These are phyloP conservation scores for Phylloscopus whistleri DNA, from an alignment of 2,113 vertebrate species.

Conservation along the genomic window DNA sequence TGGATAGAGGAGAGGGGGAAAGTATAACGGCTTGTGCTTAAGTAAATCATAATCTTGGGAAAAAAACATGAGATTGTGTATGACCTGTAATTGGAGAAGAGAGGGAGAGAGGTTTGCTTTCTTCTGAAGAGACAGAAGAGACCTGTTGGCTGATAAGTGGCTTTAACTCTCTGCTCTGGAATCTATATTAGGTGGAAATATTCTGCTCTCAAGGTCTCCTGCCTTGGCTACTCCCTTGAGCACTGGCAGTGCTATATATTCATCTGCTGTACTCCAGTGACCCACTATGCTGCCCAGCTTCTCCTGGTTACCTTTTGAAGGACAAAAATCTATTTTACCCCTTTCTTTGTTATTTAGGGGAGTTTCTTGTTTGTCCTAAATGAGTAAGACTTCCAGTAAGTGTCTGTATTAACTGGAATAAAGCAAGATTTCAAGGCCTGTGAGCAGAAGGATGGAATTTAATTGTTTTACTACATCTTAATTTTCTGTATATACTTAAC, in stretches of 20 bases:
- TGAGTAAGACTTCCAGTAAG: neutral
- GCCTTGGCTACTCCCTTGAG: neutral
- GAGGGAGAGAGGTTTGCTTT: neutral
- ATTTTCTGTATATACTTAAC: neutral
- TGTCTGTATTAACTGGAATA: neutral
- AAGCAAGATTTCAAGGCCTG: neutral
- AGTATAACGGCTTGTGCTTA: neutral
- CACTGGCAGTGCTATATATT: neutral
- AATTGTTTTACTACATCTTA: neutral
- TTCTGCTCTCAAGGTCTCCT: neutral
- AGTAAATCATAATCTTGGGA: neutral
- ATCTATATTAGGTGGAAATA: neutral
- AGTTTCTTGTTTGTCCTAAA: neutral
- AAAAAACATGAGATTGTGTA: neutral
- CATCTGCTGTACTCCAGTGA: neutral
- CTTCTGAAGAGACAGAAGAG: neutral
- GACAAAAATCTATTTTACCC: neutral
- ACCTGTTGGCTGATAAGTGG: neutral
- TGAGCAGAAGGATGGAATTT: neutral
- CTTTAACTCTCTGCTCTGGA: neutral
- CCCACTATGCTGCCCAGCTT: neutral
- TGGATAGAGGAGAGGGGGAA: neutral
- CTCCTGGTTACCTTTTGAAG: neutral
- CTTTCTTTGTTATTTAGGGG: neutral
- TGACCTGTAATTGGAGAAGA: neutral